phyloP scores from a whole-genome alignment of 2,888 invertebrate species.

The Stratiomys singularior region DNA sequence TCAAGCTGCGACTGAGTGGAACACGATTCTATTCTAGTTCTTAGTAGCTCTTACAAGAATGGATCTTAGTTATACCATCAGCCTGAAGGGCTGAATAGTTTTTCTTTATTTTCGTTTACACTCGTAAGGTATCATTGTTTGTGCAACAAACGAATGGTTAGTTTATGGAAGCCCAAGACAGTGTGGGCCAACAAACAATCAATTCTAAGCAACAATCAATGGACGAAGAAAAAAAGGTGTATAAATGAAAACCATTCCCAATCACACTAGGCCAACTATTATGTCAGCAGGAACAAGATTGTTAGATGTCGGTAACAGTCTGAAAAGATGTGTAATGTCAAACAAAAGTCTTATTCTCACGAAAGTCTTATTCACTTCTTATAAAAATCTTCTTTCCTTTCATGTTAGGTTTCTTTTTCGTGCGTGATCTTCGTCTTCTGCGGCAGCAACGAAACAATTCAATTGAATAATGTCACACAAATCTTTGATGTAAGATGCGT shows the following conservation, averaged over 20 bases:
- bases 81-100: not conserved
- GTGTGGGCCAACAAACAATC: slow-evolving; percentile 53
- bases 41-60: no score
- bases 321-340: slow-evolving; percentile 16
- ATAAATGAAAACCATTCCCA: slow-evolving; percentile 49
- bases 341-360: slow-evolving; percentile 17
- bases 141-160: slow-evolving; percentile 55
- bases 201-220: slow-evolving; percentile 50
- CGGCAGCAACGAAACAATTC: not conserved
- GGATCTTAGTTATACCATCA: no score
- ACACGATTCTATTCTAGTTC: no score
- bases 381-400: slow-evolving; percentile 4
- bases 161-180: slow-evolving; percentile 51
- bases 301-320: slow-evolving; percentile 50
- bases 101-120: slow-evolving; percentile 8
- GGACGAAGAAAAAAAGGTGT: not conserved
- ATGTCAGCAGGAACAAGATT: slow-evolving; percentile 55
- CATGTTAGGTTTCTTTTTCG: not conserved
- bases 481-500: slow-evolving; percentile 4
- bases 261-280: slow-evolving; percentile 56
- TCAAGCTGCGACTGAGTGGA: slow-evolving; percentile 32
- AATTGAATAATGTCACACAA: slow-evolving; percentile 25
- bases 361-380: no score
- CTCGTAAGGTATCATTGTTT: slow-evolving; percentile 54
- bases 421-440: slow-evolving; percentile 2